Evolutionary conservation across 2,113 vertebrate genomes (phyloP).

Genomic region (Vulpes vulpes): DNA sequence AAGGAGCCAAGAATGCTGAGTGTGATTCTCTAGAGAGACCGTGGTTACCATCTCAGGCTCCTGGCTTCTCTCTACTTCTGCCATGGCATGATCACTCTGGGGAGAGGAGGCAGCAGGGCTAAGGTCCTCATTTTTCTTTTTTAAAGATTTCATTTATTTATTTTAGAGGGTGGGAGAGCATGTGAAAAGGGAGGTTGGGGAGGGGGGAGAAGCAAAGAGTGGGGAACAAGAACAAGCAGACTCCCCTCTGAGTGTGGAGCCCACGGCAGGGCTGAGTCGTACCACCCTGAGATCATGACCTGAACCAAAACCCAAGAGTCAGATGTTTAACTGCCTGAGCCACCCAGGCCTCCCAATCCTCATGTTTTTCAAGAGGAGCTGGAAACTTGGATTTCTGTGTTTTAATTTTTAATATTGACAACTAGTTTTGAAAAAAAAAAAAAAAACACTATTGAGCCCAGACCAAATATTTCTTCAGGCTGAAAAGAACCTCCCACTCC

Average conservation of each 20-base stretch:
- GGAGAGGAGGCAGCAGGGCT: neutral
- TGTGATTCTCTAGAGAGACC: neutral
- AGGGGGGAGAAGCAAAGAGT: too few relatives aligned
- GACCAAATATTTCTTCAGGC: neutral
- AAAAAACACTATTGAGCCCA: neutral
- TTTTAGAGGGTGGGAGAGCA: neutral
- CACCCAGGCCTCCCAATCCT: neutral
- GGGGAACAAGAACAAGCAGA: too few relatives aligned
- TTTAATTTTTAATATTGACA: neutral
- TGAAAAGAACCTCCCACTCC: rapidly evolving
- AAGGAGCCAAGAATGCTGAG: neutral
- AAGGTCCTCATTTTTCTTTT: neutral
- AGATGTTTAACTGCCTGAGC: neutral
- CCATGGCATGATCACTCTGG: neutral
- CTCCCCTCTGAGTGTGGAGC: too few relatives aligned
- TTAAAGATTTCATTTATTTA: neutral
- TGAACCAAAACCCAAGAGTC: neutral
- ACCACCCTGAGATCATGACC: neutral
- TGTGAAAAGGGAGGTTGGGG: too few relatives aligned
- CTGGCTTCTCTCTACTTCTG: rapidly evolving
- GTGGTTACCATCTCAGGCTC: neutral
- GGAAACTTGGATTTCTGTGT: neutral
- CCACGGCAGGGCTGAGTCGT: neutral
- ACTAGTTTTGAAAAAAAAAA: neutral
- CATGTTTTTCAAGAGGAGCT: neutral